Base-by-base conservation (phyloP, 2,797 vertebrate genomes). In the Bradypodion pumilum region DNA sequence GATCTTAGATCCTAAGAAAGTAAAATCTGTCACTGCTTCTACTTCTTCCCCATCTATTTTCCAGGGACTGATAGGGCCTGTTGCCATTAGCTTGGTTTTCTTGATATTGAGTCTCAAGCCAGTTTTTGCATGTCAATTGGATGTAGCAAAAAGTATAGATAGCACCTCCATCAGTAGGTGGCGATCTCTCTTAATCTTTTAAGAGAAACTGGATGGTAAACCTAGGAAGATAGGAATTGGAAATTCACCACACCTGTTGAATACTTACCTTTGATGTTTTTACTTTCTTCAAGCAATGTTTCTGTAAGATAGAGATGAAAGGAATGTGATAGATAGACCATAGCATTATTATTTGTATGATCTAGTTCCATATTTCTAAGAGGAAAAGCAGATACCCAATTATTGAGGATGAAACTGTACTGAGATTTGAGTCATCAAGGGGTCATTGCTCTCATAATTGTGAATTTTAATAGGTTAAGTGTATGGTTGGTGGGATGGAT, bases 111-210 rank as follows among this genome's bases (percentile, higher is more conserved):
- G n/a, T n/a, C n/a, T n/a, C n/a, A n/a, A n/a, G n/a, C n/a, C n/a
- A n/a, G n/a, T n/a, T n/a, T n/a, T n/a, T n/a, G n/a, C n/a, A n/a
- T n/a, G n/a, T 23, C 68, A 42, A 9, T 37, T 70, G 8, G 19
- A 21, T 8, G 9, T 21, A 68, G 37, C 32, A 35, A 7, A 15
- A 15, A 32, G 15, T 40, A 23, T 35, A 52, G 49, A 15, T 42
- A 42, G 44, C 49, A 80, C 29, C 72, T 75, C 49, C 29, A 42
- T 62, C 84, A 85, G 78, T 42, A 75, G 84, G 49, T 85, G 84
- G 84, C 19, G 37, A 29, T 75, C 37, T 69, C 46, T 80, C 78
- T 75, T 85, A 68, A 85, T 29, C 7, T 69, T 70, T 59, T 15
- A 37, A 44, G 56, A 59, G 21, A 52, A 68, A 52, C 29, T 10